A percentile compares a stretch with the other conserved stretches of the same genome.
Conservation (phyloP, 1,140 invertebrate species). For the Cotesia typhae region DNA sequence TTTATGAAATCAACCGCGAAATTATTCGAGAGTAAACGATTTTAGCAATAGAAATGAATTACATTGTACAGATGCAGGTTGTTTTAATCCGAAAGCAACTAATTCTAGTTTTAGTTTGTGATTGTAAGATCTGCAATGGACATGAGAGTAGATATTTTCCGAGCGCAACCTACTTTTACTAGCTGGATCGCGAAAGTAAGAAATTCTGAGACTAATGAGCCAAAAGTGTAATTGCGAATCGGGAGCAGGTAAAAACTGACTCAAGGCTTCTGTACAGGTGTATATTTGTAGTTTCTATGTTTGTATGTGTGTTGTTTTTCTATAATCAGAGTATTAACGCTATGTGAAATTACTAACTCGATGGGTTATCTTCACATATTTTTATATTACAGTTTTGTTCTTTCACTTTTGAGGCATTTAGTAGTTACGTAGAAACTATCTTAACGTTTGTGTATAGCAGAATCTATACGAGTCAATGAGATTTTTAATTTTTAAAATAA, state of each 20-base stretch:
- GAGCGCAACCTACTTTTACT: constrained; percentile 35
- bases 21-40: background rate
- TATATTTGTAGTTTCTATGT: background rate
- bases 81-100: constrained; percentile 19
- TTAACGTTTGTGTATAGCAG: no score
- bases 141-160: constrained; percentile 23
- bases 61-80: no score
- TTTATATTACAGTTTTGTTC: no score
- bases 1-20: background rate
- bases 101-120: constrained; percentile 8
- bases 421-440: no score
- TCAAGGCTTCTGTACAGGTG: constrained; percentile 20
- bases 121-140: constrained; percentile 8
- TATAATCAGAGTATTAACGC: constrained; percentile 19
- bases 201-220: constrained; percentile 19
- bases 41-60: no score
- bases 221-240: constrained; percentile 18
- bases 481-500: no score
- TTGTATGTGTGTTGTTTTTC: constrained; percentile 13
- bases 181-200: constrained; percentile 32
- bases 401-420: no score
- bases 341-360: no score
- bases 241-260: constrained; percentile 23
- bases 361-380: no score
- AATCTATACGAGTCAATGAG: no score